A percentile compares a stretch with the other conserved stretches of the same genome.
phyloP scores from a whole-genome alignment of 2,888 invertebrate species.

The Chloroclysta siterata region DNA sequence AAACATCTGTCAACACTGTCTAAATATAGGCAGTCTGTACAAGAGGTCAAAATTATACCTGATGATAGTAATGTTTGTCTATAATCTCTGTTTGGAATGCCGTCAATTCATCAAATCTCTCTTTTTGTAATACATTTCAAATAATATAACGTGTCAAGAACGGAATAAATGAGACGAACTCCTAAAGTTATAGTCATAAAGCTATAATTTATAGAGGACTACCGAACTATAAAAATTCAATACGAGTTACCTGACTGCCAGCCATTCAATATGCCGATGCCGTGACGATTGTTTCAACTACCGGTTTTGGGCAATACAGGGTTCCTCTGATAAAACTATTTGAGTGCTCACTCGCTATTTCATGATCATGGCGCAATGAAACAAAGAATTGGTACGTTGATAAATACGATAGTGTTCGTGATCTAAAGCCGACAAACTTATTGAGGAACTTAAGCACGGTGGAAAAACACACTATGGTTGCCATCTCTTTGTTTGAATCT shows the following conservation, averaged over 20 bases:
- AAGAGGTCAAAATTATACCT: no score
- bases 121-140: constrained; percentile 4
- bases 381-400: constrained; percentile 11
- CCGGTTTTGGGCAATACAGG: constrained; percentile 72
- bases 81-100: not conserved
- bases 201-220: constrained; percentile 53
- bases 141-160: constrained; percentile 22
- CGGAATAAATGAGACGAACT: constrained; percentile 28
- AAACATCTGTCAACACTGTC: no score
- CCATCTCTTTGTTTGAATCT: not conserved
- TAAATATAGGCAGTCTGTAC: no score
- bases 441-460: not conserved
- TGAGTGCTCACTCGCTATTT: constrained; percentile 18
- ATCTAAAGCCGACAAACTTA: not conserved
- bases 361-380: constrained; percentile 18
- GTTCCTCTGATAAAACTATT: constrained; percentile 47
- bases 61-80: no score
- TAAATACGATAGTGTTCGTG: constrained; percentile 1
- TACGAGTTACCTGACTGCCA: constrained; percentile 56
- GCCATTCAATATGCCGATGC: constrained; percentile 55
- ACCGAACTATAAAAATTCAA: constrained; percentile 60
- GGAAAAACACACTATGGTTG: not conserved
- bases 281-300: constrained; percentile 76
- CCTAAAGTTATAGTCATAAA: constrained; percentile 37
- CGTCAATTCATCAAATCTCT: not conserved